Conservation (phyloP, 2,888 invertebrate species). For the Coleophora flavipennella region DNA sequence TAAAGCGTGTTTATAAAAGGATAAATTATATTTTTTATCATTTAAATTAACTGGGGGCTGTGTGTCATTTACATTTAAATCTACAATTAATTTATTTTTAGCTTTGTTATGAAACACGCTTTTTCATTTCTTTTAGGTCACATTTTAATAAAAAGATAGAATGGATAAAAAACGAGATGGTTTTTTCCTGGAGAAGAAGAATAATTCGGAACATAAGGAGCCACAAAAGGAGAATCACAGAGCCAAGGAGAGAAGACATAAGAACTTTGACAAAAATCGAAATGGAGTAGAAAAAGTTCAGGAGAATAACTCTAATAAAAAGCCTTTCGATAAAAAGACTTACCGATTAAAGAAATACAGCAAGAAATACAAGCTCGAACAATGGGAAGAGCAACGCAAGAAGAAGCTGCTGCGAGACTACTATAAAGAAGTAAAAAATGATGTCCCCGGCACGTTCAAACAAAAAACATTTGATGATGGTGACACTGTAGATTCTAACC, state of each 20-base stretch:
- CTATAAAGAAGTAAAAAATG: constrained; percentile 69
- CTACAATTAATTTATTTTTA: constrained; percentile 10
- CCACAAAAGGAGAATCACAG: constrained; percentile 6
- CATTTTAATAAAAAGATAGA: constrained; percentile 24
- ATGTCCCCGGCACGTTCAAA: constrained; percentile 57
- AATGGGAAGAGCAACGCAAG: constrained; percentile 78
- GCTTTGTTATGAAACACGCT: constrained; percentile 58
- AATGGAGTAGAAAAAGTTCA: constrained; percentile 14
- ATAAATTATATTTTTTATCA: too few relatives aligned
- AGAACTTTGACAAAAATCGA: constrained; percentile 40
- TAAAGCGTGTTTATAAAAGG: constrained; percentile 48
- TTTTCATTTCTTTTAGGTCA: constrained; percentile 65
- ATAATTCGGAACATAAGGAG: constrained; percentile 11
- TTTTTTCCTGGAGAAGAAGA: constrained; percentile 35
- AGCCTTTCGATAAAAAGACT: constrained; percentile 77
- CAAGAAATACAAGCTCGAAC: constrained; percentile 77
- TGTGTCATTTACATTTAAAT: neutral
- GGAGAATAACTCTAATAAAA: constrained; percentile 43
- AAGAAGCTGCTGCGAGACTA: constrained; percentile 70
- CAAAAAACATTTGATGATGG: constrained; percentile 67
- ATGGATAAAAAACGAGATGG: constrained; percentile 54
- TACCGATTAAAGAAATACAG: constrained; percentile 79
- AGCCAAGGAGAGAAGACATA: constrained; percentile 28
- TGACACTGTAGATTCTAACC: constrained; percentile 27
- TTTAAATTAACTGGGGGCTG: neutral